Evolutionary conservation across 1,140 invertebrate genomes (phyloP).

Genomic region (Drosophila biarmipes): DNA sequence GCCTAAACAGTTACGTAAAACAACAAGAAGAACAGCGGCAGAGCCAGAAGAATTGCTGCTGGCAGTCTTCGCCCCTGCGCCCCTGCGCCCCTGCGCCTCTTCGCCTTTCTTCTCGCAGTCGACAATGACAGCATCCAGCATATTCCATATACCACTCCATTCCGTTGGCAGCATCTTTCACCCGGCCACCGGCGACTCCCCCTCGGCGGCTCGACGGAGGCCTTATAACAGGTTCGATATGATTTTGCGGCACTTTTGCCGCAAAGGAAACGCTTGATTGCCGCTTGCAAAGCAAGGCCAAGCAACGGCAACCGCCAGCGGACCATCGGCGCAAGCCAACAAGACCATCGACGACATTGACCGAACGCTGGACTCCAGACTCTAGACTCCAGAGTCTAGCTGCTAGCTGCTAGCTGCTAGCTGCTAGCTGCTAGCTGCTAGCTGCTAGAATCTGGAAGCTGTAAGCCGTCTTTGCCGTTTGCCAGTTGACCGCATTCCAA

Average conservation of each 20-base stretch:
- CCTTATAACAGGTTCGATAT: conserved; percentile 77
- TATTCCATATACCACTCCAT: conserved; percentile 1
- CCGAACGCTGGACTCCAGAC: conserved; percentile 26
- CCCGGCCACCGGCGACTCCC: conserved; percentile 36
- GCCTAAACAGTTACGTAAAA: conserved; percentile 79
- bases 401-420: neutral
- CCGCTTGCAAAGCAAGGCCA: conserved; percentile 76
- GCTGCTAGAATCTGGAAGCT: conserved; percentile 18
- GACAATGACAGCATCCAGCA: conserved; percentile 36
- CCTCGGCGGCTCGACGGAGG: neutral
- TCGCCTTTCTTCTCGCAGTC: neutral
- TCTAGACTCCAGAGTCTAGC: neutral
- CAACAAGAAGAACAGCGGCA: conserved; percentile 36
- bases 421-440: conserved; percentile 40
- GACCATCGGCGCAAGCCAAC: conserved; percentile 32
- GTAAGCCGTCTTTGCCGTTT: conserved; percentile 49
- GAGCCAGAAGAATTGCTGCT: conserved; percentile 13
- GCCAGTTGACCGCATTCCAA: conserved; percentile 76
- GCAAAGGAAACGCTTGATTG: conserved; percentile 78
- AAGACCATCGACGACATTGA: conserved; percentile 69
- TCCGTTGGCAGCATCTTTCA: conserved; percentile 60
- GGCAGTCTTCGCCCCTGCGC: conserved; percentile 20
- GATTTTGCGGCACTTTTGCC: conserved; percentile 80
- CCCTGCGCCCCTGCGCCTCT: too few species aligned
- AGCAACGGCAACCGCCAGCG: conserved; percentile 62